These are phyloP conservation scores for Sebastes flavidus DNA, from an alignment of 2,797 vertebrate species.

Conservation along the genomic window DNA sequence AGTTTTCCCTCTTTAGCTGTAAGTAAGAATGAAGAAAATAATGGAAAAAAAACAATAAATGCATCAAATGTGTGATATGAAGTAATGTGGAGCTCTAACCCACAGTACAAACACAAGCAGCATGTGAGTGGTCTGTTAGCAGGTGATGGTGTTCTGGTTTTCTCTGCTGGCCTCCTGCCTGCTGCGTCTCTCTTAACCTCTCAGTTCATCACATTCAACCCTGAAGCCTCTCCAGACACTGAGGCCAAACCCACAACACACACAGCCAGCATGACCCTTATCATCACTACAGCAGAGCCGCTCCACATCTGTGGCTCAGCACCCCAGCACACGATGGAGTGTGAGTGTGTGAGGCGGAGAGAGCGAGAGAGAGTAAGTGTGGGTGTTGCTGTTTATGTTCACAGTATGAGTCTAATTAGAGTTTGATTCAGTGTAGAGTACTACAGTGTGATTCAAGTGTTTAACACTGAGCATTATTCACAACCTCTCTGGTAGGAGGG, in stretches of 20 bases:
- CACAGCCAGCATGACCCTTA: conserved; percentile 14
- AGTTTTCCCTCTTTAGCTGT: too few species aligned
- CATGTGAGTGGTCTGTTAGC: neutral
- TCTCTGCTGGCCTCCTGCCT: neutral
- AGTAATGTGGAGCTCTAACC: neutral
- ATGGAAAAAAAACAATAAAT: neutral
- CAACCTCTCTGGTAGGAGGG: neutral
- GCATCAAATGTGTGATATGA: neutral
- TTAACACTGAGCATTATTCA: conserved; percentile 18
- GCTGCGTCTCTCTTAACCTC: conserved; percentile 6
- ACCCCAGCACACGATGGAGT: neutral
- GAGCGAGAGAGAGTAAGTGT: neutral
- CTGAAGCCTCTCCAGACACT: conserved; percentile 18
- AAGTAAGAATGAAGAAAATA: neutral
- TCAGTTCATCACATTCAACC: neutral
- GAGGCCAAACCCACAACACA: conserved; percentile 1
- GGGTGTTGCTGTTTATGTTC: conserved; percentile 5
- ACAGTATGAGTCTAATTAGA: conserved; percentile 31
- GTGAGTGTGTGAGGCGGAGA: neutral
- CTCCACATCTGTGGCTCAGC: neutral
- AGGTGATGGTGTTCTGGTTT: neutral
- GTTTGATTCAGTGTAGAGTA: conserved; percentile 14
- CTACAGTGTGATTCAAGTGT: conserved; percentile 6
- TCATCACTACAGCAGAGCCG: neutral
- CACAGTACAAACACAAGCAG: neutral